Percentiles rank a stretch among this genome's conserved stretches.
Evolutionary conservation across 2,113 vertebrate species (phyloP).

Genomic region (Alces alces): DNA sequence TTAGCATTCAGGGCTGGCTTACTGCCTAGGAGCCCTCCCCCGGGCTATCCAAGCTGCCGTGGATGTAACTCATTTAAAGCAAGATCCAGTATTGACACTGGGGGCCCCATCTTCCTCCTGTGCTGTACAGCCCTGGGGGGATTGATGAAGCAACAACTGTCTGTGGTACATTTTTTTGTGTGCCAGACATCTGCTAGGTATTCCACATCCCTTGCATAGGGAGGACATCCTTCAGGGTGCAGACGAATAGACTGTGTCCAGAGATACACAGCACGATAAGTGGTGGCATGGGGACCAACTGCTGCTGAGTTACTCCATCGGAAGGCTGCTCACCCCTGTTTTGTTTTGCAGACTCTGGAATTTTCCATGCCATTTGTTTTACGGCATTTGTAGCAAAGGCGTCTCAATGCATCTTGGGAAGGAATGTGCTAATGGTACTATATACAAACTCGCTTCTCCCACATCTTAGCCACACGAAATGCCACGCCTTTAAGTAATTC

Average conservation of each 20-base stretch:
- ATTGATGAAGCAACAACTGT: background rate
- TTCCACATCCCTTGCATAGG: background rate
- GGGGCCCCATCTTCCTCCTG: rapidly evolving
- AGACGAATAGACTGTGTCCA: background rate
- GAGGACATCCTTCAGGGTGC: background rate
- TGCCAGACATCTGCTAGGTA: background rate
- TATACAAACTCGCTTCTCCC: background rate
- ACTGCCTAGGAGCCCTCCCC: background rate
- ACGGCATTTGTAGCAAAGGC: background rate
- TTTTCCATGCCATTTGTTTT: slow-evolving; percentile 40
- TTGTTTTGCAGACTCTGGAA: slow-evolving; percentile 19
- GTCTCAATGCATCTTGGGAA: background rate
- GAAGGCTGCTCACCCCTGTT: background rate
- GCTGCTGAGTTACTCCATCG: background rate
- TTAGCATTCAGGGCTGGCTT: background rate
- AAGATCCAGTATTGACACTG: background rate
- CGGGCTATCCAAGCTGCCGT: background rate
- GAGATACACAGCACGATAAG: background rate
- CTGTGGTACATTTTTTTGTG: background rate
- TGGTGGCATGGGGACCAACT: background rate
- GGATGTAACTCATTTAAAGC: background rate
- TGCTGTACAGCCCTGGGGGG: too few relatives aligned
- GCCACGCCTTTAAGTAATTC: slow-evolving; percentile 18
- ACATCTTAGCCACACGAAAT: background rate
- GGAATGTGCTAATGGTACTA: slow-evolving; percentile 1